Conservation (phyloP, 2,888 invertebrate species). For the Drosophila mettleri region DNA sequence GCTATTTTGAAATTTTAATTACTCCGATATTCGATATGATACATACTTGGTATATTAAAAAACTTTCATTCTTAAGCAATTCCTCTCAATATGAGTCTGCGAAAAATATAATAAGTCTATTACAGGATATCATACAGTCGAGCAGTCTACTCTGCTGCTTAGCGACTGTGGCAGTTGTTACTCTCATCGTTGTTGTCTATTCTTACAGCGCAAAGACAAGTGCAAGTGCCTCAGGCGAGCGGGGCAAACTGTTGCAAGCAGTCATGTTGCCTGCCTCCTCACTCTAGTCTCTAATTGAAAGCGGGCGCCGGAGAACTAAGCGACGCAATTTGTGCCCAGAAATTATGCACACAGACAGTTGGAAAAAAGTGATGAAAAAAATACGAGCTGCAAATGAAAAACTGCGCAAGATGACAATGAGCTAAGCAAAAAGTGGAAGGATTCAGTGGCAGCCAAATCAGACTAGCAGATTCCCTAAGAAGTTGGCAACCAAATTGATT, state of each 20-base stretch:
- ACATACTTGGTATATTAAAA: too few relatives aligned
- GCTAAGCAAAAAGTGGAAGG: not conserved
- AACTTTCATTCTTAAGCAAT: too few relatives aligned
- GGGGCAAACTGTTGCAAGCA: slow-evolving; percentile 67
- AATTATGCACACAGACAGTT: slow-evolving; percentile 39
- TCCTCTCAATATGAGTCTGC: not conserved
- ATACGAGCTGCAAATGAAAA: slow-evolving; percentile 46
- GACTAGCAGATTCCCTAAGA: slow-evolving; percentile 27
- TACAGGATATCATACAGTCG: not conserved
- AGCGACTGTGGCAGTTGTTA: not conserved
- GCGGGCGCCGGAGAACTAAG: slow-evolving; percentile 58
- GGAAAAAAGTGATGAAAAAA: not conserved
- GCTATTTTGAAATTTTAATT: too few relatives aligned
- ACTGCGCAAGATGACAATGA: slow-evolving; percentile 25
- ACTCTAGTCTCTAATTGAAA: slow-evolving; percentile 64
- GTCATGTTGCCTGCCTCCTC: slow-evolving; percentile 25
- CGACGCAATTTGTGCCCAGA: slow-evolving; percentile 45
- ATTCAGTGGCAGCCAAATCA: not conserved
- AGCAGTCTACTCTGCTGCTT: too few relatives aligned
- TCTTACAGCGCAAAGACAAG: slow-evolving; percentile 58
- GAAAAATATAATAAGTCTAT: not conserved
- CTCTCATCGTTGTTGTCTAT: slow-evolving; percentile 8
- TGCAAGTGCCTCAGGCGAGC: slow-evolving; percentile 40
- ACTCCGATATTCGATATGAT: too few relatives aligned
- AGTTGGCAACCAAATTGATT: too few relatives aligned